These are phyloP conservation scores for Forbesichthys agassizii DNA, from an alignment of 2,113 vertebrate species.

Conservation along the genomic window DNA sequence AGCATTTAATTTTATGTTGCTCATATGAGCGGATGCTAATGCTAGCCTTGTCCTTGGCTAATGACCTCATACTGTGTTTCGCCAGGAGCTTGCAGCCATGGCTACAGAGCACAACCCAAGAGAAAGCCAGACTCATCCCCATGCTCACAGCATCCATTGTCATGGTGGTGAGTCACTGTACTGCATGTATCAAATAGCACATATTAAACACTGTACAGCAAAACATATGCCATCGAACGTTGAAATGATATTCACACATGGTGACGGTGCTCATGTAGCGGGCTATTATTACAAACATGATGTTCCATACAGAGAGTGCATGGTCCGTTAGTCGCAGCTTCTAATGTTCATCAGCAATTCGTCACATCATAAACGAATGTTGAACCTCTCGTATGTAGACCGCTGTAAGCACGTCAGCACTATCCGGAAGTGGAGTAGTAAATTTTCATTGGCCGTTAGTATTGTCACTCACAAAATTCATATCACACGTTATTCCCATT, in stretches of 20 bases:
- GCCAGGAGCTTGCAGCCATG: conserved; percentile 79
- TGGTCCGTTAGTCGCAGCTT: neutral
- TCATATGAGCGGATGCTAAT: neutral
- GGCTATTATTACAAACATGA: conserved; percentile 78
- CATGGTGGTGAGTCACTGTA: conserved; percentile 74
- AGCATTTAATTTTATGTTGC: neutral
- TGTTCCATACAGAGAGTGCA: conserved; percentile 76
- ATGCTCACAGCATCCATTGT: conserved; percentile 81
- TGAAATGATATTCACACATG: conserved; percentile 40
- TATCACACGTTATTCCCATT: too few species aligned
- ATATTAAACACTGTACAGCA: neutral
- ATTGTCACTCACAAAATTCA: too few species aligned
- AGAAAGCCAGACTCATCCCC: conserved; percentile 65
- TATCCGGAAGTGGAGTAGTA: too few species aligned
- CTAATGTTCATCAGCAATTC: neutral
- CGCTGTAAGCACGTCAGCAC: too few species aligned
- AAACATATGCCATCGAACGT: neutral
- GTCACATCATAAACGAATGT: too few species aligned
- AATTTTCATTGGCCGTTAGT: too few species aligned
- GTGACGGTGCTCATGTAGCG: conserved; percentile 82
- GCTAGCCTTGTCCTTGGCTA: neutral
- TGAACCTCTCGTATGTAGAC: too few species aligned
- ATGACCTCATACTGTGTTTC: conserved; percentile 2
- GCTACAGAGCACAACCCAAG: conserved; percentile 78
- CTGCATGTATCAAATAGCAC: neutral